These are phyloP conservation scores for Jordanella pulchra DNA, from an alignment of 2,797 vertebrate genomes.

Conservation along the genomic window DNA sequence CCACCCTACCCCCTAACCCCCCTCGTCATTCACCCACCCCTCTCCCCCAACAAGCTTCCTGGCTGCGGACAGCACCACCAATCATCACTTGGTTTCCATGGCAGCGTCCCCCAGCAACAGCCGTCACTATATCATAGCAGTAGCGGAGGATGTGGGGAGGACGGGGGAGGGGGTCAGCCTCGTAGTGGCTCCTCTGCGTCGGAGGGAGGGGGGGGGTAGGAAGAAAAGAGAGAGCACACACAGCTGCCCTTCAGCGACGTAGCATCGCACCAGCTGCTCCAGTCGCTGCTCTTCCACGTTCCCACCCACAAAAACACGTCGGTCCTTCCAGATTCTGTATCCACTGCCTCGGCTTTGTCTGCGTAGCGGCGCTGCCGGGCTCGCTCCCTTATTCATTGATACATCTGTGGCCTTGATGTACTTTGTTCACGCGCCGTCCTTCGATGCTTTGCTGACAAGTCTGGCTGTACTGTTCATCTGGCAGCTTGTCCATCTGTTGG, in stretches of 20 bases:
- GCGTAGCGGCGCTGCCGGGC: conserved; percentile 49
- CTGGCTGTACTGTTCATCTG: conserved; percentile 31
- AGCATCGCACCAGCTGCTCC: conserved; percentile 89
- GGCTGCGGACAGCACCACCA: conserved; percentile 87
- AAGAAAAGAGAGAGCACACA: conserved; percentile 70
- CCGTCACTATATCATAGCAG: conserved; percentile 90
- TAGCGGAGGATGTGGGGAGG: conserved; percentile 71
- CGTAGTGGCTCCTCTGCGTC: conserved; percentile 85
- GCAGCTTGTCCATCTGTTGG: conserved; percentile 30
- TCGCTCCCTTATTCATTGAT: conserved; percentile 50
- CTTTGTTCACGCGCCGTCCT: conserved; percentile 54
- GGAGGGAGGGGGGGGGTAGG: conserved; percentile 53
- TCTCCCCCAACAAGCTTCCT: conserved; percentile 84
- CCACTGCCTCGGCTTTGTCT: conserved; percentile 60
- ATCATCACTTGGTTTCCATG: conserved; percentile 91
- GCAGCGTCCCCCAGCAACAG: conserved; percentile 90
- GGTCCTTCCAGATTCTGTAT: conserved; percentile 46
- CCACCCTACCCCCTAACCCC: conserved; percentile 77
- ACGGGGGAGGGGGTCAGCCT: conserved; percentile 85
- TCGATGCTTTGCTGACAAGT: conserved; percentile 52
- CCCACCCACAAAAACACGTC: conserved; percentile 38
- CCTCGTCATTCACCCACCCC: conserved; percentile 62
- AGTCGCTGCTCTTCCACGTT: conserved; percentile 60
- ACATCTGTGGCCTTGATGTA: conserved; percentile 60
- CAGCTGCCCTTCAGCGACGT: conserved; percentile 86